Base-by-base conservation (phyloP, 2,113 vertebrate genomes). In the Brevimyrus niger region DNA sequence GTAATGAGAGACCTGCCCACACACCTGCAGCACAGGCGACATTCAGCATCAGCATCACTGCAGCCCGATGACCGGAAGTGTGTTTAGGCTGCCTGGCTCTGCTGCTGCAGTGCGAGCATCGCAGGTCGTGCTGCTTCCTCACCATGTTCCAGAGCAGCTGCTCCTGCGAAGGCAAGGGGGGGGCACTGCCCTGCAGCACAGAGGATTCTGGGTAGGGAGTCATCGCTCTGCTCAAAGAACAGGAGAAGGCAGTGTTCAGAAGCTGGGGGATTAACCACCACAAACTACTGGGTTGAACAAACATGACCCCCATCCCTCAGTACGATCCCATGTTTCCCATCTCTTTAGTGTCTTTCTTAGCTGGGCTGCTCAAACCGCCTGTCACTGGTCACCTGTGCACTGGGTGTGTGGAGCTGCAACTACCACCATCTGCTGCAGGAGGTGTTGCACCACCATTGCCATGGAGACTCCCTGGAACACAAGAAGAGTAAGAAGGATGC, bases 121-220 rank as follows among this genome's bases (percentile, higher is more conserved):
- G 50, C 65, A 87, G 80, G n/a, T 44, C 19, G 42, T 46, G 47
- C 19, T 31, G 38, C 84, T 27, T 48, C 31, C 80, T 85, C 80
- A 90, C 89, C 87, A 69, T 84, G 46, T 69, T 73, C 89, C 89
- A 90, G 53, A 65, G 13, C n/a, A 88, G 80, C 44, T 38, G 55
- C n/a, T 90, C 87, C 80, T 90, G 87, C 5, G 21, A 69, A 2
- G 31, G 87, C n/a, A n/a, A n/a, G 23, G 44, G 44, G 35, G 17
- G 80, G 9, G 38, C 89, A 51, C 87, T 51, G 87, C 87, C 84
- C 38, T 90, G 89, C 21, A 85, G 84, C 53, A 88, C 87, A 38
- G 89, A 61, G 46, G 89, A 84, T 69, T 69, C 87, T 85, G 87
- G 87, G 44, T 88, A 65, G 53, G 76, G 4, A n/a, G 53, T 13